Evolutionary conservation across 2,113 vertebrate species (phyloP), one percentile per base, ranked within the genome.

Genomic region (Bubo blakistoni): DNA sequence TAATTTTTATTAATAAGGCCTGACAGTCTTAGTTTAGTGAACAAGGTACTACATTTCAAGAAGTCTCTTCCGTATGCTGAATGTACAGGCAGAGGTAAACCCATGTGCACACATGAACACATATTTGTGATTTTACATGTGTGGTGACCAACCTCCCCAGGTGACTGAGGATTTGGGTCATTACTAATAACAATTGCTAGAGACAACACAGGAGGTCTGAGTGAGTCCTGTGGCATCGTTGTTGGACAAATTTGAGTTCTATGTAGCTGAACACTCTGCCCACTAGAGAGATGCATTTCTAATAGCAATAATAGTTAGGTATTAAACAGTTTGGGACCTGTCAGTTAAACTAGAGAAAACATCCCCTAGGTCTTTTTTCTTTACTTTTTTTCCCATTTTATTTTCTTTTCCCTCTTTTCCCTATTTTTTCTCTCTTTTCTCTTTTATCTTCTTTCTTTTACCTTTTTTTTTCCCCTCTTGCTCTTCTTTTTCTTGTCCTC

Each of bases 1-100:
- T 93, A 94, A 85, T 84, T 96, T 95, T 95, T 97, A 95, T 95
- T 96, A 97, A 95, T 79, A 57, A 96, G 58, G 16, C 8, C 46
- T 97, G 77, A 83, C 69, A 81, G 8, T 67, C 36, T 81, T 42
- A 18, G 8, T 76, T 85, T 63, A 96, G 32, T 20, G 42, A 90
- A 83, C 19, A 74, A 95, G 27, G 46, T 76, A 24, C 13, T 72
- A 61, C 12, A 32, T 61, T 92, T 90, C 44, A 86, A 38, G 55
- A 87, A 79, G 44, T 11, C 2, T 42, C 5, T 70, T 62, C 69
- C 81, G 7, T 38, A 30, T 69, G 61, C 40, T 65, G 25, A 90
- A 46, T 12, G 10, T 21, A 36, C 10, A 65, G 30, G 10, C n/a
- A 59, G 47, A 59, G 6, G 7, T 26, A 69, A 38, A 3, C 9